A percentile compares a stretch with the other conserved stretches of the same genome.
Evolutionary conservation across 92 coral and sea anemone genomes (phyloP).

Genomic region (Bergia sp.): DNA sequence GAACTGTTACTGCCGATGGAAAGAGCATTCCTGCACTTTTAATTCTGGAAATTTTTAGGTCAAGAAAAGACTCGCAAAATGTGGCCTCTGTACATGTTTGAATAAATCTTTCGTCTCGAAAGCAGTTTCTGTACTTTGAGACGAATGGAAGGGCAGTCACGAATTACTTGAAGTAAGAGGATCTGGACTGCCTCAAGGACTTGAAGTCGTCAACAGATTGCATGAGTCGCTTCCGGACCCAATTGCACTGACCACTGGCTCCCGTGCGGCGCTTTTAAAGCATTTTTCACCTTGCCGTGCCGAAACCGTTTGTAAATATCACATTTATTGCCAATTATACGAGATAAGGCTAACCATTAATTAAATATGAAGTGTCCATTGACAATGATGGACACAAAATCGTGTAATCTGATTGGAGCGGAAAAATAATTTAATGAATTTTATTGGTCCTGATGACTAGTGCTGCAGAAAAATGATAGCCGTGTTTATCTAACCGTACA

Average conservation of each 20-base stretch:
- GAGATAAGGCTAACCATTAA: constrained; percentile 90
- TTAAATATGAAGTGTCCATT: constrained; percentile 96
- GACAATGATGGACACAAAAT: constrained; percentile 55
- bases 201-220: constrained; percentile 46
- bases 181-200: constrained; percentile 52
- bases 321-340: constrained; percentile 97
- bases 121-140: constrained; percentile 21
- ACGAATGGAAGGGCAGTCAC: constrained; percentile 21
- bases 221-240: constrained; percentile 47
- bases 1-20: constrained; percentile 47
- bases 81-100: constrained; percentile 9
- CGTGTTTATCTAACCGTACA: constrained; percentile 90
- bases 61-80: not conserved
- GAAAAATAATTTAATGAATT: constrained; percentile 70
- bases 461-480: constrained; percentile 81
- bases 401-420: constrained; percentile 88
- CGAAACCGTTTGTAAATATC: constrained; percentile 96
- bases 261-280: constrained; percentile 86
- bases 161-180: constrained; percentile 37
- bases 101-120: not conserved
- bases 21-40: constrained; percentile 21
- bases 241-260: constrained; percentile 45
- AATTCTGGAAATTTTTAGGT: not conserved
- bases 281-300: constrained; percentile 93
- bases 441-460: constrained; percentile 83